phyloP scores from a whole-genome alignment of 2,888 invertebrate species.

The Barypeithes pellucidus region DNA sequence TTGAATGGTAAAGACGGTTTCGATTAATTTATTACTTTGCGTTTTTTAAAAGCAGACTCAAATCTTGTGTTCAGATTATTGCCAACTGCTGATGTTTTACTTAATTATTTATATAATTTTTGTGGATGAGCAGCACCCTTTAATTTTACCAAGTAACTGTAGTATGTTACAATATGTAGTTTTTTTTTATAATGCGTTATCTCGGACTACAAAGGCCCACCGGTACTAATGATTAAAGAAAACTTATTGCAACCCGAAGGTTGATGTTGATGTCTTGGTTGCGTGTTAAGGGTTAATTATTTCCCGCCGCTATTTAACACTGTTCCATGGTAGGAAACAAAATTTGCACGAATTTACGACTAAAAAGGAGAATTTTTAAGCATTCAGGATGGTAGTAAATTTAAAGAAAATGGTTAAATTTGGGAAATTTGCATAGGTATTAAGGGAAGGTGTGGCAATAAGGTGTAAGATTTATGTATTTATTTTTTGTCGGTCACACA shows the following conservation, averaged over 20 bases:
- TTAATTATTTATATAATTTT: no score
- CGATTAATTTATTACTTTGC: no score
- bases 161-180: no score
- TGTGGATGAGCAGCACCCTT: no score
- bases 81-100: no score
- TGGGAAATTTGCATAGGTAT: slow-evolving; percentile 13
- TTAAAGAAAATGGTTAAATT: background rate
- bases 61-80: no score
- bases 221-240: slow-evolving; percentile 36
- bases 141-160: no score
- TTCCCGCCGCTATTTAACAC: slow-evolving; percentile 59
- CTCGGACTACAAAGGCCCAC: slow-evolving; percentile 11
- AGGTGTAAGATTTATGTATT: slow-evolving; percentile 3
- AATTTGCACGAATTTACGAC: slow-evolving; percentile 49
- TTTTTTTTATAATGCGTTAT: no score
- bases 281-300: slow-evolving; percentile 63
- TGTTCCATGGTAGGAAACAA: slow-evolving; percentile 48
- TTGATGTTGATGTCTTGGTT: slow-evolving; percentile 62
- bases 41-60: no score
- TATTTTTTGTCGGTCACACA: background rate
- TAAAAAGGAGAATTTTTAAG: slow-evolving; percentile 14
- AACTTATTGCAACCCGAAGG: slow-evolving; percentile 46
- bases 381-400: slow-evolving; percentile 5
- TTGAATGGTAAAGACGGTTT: no score
- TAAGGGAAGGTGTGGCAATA: background rate